Percentiles rank a stretch among this genome's conserved stretches.
phyloP scores from a whole-genome alignment of 2,888 invertebrate genomes.

The Dorcus hopei region DNA sequence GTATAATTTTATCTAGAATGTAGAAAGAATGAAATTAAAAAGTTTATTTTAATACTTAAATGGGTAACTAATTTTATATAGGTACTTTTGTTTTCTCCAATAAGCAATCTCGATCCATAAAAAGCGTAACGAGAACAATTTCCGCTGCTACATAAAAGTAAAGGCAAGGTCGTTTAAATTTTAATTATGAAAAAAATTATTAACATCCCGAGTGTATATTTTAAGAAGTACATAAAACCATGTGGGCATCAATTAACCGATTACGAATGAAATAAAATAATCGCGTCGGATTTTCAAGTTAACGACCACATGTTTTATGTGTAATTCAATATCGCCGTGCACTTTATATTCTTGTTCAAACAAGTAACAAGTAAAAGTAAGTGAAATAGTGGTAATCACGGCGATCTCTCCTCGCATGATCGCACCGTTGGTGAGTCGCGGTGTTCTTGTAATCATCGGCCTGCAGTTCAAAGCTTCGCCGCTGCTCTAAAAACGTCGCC shows the following conservation, averaged over 20 bases:
- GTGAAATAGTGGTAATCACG: constrained; percentile 19
- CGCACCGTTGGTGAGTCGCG: constrained; percentile 18
- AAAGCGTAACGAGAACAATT: no score
- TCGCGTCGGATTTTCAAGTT: background rate
- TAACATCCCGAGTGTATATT: no score
- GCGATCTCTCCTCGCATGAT: constrained; percentile 26
- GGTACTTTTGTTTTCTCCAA: no score
- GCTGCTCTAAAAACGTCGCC: constrained; percentile 40
- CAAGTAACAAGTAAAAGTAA: constrained; percentile 6
- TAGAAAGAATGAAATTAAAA: no score
- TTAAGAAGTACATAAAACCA: no score
- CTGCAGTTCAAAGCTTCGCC: constrained; percentile 28
- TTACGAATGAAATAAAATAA: background rate
- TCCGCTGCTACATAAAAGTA: no score
- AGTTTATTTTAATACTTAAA: no score
- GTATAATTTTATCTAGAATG: no score
- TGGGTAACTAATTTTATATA: no score
- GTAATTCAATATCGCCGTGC: background rate
- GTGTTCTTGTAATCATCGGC: constrained; percentile 23
- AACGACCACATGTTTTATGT: background rate
- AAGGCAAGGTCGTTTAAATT: no score
- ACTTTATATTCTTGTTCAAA: constrained; percentile 3
- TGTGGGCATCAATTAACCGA: background rate
- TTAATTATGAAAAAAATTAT: no score
- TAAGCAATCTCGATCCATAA: no score